Evolutionary conservation across 2,888 invertebrate species (phyloP), one percentile per base, ranked within the genome.

Genomic region (Heliconius hortense): DNA sequence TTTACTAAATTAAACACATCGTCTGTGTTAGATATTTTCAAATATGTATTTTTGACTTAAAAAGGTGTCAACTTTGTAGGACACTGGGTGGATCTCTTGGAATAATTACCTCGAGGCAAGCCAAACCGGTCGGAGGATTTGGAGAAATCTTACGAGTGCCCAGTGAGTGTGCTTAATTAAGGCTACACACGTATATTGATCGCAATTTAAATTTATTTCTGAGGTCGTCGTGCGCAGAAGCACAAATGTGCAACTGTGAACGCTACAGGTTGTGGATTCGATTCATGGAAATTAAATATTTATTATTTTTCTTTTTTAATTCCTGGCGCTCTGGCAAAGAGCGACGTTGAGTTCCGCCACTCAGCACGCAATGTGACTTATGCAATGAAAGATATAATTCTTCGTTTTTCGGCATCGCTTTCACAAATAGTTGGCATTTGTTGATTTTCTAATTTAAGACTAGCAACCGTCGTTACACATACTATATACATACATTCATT

Each of bases 61-160:
- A 71, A 35, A 59, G 60, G 43, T 56, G 69, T 69, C 39, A 43
- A 11, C 18, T 35, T 60, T 26, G 35, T 43, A 39, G 56, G 39
- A 71, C 70, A 59, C 39, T 71, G 62, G 21, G 63, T 66, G 66
- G 66, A 66, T 66, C 39, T 66, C 39, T 66, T 15, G 48, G n/a
- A 26, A 62, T 24, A 63, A 63, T 72, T 48, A 71, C 15, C 28
- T 72, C 26, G 62, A 62, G 35, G 8, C 72, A 63, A 72, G 48
- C 60, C 63, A 63, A 72, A 63, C 72, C 72, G 72, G 72, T 72
- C 48, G 13, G 31, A 72, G 48, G 72, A 72, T 72, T 72, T 72
- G 63, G 72, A 63, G 72, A 72, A 72, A 72, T 72, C 72, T 72
- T 53, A 53, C 21, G 43, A 70, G 39, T 26, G 26, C 24, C n/a